These are phyloP conservation scores for Parasteatoda tepidariorum DNA, from an alignment of 1,140 invertebrate genomes.

Conservation along the genomic window DNA sequence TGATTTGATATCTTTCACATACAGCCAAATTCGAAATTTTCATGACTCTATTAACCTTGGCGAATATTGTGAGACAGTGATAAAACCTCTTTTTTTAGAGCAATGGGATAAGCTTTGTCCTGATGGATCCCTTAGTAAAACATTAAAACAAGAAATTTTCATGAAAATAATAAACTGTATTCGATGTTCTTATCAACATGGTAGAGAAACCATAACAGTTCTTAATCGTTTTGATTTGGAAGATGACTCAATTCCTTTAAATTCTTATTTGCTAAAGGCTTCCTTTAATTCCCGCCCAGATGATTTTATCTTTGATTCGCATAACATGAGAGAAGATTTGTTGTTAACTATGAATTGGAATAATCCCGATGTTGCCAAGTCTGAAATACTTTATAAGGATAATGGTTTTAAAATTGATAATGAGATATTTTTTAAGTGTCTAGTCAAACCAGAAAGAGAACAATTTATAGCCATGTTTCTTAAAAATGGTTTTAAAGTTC, in stretches of 20 bases:
- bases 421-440: conserved; percentile 67
- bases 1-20: conserved; percentile 68
- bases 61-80: conserved; percentile 66
- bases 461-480: conserved; percentile 69
- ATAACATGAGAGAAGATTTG: conserved; percentile 65
- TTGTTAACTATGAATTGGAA: conserved; percentile 69
- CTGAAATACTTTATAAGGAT: conserved; percentile 68
- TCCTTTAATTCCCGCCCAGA: conserved; percentile 67
- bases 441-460: conserved; percentile 67
- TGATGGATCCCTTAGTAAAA: conserved; percentile 45
- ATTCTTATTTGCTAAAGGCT: conserved; percentile 68
- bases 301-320: neutral
- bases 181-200: conserved; percentile 66
- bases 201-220: conserved; percentile 67
- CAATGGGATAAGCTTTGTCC: conserved; percentile 66
- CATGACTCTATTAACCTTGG: conserved; percentile 62
- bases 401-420: conserved; percentile 67
- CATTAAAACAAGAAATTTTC: conserved; percentile 49
- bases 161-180: conserved; percentile 67
- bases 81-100: conserved; percentile 68
- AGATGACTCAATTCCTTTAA: conserved; percentile 66
- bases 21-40: conserved; percentile 67
- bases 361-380: conserved; percentile 66
- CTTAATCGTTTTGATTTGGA: conserved; percentile 66
- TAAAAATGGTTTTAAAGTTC: conserved; percentile 67